Percentiles rank a stretch among this genome's conserved stretches.
Conservation (phyloP, 2,888 invertebrate species). For the Cyaniris semiargus region DNA sequence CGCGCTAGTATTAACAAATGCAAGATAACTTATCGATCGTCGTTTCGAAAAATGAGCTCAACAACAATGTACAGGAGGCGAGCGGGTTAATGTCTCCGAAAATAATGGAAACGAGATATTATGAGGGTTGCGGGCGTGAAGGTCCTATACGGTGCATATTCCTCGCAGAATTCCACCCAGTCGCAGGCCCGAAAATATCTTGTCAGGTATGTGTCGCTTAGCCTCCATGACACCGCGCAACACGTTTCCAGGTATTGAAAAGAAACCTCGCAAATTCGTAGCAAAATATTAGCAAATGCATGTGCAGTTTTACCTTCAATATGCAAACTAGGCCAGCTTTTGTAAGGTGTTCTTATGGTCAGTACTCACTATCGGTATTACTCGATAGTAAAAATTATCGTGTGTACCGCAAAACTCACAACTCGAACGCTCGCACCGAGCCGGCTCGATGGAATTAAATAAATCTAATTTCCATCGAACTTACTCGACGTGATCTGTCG, state of each 20-base stretch:
- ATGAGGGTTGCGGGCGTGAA: slow-evolving; percentile 84
- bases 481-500: too few relatives aligned
- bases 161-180: slow-evolving; percentile 87
- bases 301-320: neutral
- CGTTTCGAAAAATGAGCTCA: slow-evolving; percentile 44
- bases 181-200: slow-evolving; percentile 90
- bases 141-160: slow-evolving; percentile 91
- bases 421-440: too few relatives aligned
- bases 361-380: too few relatives aligned
- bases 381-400: too few relatives aligned
- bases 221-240: slow-evolving; percentile 6
- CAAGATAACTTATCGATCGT: slow-evolving; percentile 37
- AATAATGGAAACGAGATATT: slow-evolving; percentile 75
- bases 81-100: slow-evolving; percentile 52
- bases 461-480: too few relatives aligned
- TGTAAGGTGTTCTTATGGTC: neutral
- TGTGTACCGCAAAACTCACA: too few relatives aligned
- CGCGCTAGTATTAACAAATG: slow-evolving; percentile 37
- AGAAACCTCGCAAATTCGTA: neutral
- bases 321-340: neutral
- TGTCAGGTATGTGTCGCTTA: slow-evolving; percentile 83
- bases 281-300: neutral
- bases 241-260: neutral
- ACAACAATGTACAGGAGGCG: slow-evolving; percentile 49
- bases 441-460: too few relatives aligned